These are phyloP conservation scores for Sminthurides aquaticus DNA, from an alignment of 2,888 invertebrate species.

Conservation along the genomic window DNA sequence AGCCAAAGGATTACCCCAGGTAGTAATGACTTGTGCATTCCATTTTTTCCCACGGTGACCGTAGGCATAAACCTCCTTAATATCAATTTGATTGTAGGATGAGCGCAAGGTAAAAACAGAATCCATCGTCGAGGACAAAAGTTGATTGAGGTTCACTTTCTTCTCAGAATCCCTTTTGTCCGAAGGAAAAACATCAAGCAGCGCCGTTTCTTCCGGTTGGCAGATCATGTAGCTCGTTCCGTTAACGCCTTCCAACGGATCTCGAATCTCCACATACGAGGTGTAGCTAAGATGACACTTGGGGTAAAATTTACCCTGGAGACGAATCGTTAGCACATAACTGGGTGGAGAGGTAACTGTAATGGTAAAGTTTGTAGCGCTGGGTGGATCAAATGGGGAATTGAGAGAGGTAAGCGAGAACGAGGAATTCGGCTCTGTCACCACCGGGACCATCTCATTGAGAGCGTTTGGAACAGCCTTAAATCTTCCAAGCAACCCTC, in stretches of 20 bases:
- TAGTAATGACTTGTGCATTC: constrained; percentile 37
- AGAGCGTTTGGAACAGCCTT: constrained; percentile 57
- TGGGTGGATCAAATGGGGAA: constrained; percentile 43
- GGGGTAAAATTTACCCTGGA: constrained; percentile 26
- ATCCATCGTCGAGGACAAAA: constrained; percentile 10
- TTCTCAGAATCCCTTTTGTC: constrained; percentile 16
- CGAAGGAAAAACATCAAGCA: constrained; percentile 14
- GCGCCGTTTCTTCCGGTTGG: constrained; percentile 28
- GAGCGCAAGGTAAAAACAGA: constrained; percentile 35
- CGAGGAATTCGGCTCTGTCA: constrained; percentile 28
- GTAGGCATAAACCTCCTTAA: constrained; percentile 37
- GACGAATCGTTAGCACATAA: constrained; percentile 53
- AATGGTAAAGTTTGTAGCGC: constrained; percentile 49
- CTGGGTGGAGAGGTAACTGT: constrained; percentile 57
- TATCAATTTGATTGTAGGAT: constrained; percentile 40
- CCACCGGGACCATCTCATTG: constrained; percentile 31
- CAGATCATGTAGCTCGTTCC: constrained; percentile 38
- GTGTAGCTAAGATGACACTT: constrained; percentile 30
- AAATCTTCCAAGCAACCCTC: constrained; percentile 57
- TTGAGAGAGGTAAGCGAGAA: constrained; percentile 37
- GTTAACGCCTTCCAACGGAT: constrained; percentile 37
- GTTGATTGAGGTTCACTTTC: constrained; percentile 18
- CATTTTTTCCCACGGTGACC: constrained; percentile 31
- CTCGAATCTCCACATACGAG: constrained; percentile 37
- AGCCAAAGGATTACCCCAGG: constrained; percentile 30